A percentile compares a stretch with the other conserved stretches of the same genome.
phyloP scores from a whole-genome alignment of 2,113 vertebrate genomes.

The Caloenas nicobarica region DNA sequence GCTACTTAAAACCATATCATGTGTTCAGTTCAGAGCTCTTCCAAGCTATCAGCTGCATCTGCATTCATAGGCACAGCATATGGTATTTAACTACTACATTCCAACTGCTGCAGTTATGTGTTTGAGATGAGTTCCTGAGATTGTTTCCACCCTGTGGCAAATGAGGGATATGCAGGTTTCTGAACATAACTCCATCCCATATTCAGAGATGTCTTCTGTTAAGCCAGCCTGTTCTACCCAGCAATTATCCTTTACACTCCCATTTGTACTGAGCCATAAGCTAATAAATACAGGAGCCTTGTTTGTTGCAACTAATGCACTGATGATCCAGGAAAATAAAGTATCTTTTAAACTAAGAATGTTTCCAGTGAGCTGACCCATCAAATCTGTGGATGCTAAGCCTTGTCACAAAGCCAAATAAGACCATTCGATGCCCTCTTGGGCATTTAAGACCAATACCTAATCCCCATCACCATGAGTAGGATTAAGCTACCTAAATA shows the following conservation, averaged over 20 bases:
- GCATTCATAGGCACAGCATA: neutral
- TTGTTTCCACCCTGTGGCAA: slow-evolving; percentile 25
- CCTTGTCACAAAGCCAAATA: neutral
- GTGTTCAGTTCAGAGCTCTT: neutral
- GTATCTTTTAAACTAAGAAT: neutral
- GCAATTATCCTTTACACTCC: neutral
- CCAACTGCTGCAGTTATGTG: neutral
- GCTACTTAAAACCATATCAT: neutral
- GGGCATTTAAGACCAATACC: neutral
- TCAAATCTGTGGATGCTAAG: neutral
- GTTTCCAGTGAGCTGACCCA: neutral
- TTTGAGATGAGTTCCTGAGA: neutral
- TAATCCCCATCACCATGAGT: neutral
- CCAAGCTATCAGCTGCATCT: neutral
- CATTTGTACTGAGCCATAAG: neutral
- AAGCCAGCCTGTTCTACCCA: neutral
- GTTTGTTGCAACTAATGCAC: neutral
- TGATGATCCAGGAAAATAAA: neutral
- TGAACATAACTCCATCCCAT: neutral
- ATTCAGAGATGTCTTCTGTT: neutral
- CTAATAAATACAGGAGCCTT: neutral
- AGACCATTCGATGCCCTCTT: neutral
- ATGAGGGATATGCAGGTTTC: neutral
- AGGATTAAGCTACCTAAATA: neutral
- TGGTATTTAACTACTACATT: neutral